Percentiles rank a stretch among this genome's conserved stretches.
Evolutionary conservation across 2,888 invertebrate genomes (phyloP).

Genomic region (Opisthograptis luteolata): DNA sequence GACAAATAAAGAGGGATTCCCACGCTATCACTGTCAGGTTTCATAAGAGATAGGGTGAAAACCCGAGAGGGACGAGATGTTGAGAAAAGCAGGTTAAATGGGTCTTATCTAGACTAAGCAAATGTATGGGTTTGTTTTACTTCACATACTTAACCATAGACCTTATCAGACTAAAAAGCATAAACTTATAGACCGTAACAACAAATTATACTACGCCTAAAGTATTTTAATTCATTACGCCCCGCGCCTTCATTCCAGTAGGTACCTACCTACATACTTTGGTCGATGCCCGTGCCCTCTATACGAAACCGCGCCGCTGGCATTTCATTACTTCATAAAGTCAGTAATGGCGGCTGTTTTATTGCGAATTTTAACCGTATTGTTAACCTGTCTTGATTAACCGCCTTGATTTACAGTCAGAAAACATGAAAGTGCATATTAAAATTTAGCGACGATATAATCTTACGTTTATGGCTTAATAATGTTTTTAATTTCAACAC

Average conservation of each 20-base stretch:
- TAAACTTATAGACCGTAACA: slow-evolving; percentile 2
- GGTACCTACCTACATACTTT: slow-evolving; percentile 19
- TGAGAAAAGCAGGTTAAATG: too few relatives aligned
- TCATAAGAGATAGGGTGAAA: too few relatives aligned
- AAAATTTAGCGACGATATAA: slow-evolving; percentile 24
- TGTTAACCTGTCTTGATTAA: slow-evolving; percentile 45
- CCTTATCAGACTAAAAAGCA: too few relatives aligned
- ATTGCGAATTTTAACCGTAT: slow-evolving; percentile 48
- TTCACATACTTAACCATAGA: too few relatives aligned
- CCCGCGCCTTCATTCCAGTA: slow-evolving; percentile 25
- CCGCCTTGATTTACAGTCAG: slow-evolving; percentile 32
- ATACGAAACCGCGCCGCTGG: slow-evolving; percentile 60
- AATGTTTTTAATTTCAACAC: slow-evolving; percentile 2
- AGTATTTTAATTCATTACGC: slow-evolving; percentile 62
- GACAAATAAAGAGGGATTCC: too few relatives aligned
- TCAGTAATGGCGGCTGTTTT: slow-evolving; percentile 48
- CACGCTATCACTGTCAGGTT: too few relatives aligned
- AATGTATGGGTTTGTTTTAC: too few relatives aligned
- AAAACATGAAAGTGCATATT: slow-evolving; percentile 38
- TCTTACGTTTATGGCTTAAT: slow-evolving; percentile 12
- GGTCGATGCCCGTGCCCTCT: slow-evolving; percentile 45
- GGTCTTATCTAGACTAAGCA: too few relatives aligned
- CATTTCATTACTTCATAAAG: slow-evolving; percentile 69
- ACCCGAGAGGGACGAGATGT: too few relatives aligned
- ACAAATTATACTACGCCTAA: slow-evolving; percentile 10